phyloP scores from a whole-genome alignment of 2,797 vertebrate species.

The Oreochromis grahami region DNA sequence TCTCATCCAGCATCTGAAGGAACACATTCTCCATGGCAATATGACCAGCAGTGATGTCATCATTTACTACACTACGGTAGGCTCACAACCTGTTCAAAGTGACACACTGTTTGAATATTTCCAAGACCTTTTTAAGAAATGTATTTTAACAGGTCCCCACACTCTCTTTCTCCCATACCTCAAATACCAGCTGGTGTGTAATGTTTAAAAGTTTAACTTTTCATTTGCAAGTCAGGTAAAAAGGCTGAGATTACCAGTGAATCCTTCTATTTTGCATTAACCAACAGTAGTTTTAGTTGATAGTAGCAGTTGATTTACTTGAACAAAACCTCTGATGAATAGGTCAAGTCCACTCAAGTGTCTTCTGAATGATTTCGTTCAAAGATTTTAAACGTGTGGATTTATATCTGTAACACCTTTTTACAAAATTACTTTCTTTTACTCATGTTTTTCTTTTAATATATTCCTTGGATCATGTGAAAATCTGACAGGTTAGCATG shows the following conservation, averaged over 20 bases:
- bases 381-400: not conserved
- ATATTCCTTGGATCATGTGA: not conserved
- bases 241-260: not conserved
- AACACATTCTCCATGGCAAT: conserved; percentile 91
- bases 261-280: not conserved
- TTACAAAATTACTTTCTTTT: not conserved
- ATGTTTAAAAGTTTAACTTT: not conserved
- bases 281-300: not conserved
- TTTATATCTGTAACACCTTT: not conserved
- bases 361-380: not conserved
- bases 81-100: conserved; percentile 13
- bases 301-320: not conserved
- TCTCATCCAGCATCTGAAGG: conserved; percentile 93
- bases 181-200: not conserved
- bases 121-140: not conserved
- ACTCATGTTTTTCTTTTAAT: rapidly evolving
- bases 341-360: not conserved
- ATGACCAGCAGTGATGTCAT: conserved; percentile 86
- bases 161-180: not conserved
- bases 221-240: not conserved
- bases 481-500: rapidly evolving
- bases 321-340: not conserved
- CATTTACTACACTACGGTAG: conserved; percentile 94
- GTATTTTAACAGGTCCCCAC: not conserved
- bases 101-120: not conserved